phyloP scores from a whole-genome alignment of 2,113 vertebrate species.

The Gallinago media region DNA sequence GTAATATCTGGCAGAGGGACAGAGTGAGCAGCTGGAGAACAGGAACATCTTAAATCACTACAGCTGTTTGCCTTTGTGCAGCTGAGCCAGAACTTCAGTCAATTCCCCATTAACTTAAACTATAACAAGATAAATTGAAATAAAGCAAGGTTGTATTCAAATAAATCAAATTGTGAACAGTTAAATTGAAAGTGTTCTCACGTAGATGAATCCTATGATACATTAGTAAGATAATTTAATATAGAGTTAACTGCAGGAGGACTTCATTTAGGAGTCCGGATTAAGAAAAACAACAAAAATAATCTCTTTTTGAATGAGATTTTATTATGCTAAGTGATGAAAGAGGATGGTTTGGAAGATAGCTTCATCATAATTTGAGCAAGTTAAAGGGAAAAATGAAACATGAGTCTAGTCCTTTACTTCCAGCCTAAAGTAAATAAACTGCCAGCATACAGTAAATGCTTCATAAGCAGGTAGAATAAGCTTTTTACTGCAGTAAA shows the following conservation, averaged over 20 bases:
- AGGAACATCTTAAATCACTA: constrained; percentile 4
- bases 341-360: background rate
- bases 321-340: background rate
- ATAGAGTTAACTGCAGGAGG: constrained; percentile 7
- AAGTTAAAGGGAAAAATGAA: background rate
- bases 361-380: background rate
- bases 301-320: background rate
- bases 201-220: background rate
- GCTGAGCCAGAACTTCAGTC: constrained; percentile 47
- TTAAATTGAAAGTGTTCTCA: constrained; percentile 29
- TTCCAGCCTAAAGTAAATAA: background rate
- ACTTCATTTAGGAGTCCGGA: background rate
- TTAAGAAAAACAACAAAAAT: constrained; percentile 39
- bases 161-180: constrained; percentile 14
- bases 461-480: background rate
- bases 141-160: constrained; percentile 18
- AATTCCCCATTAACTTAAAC: constrained; percentile 27
- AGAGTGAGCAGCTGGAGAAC: constrained; percentile 37
- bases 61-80: constrained; percentile 38
- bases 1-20: background rate
- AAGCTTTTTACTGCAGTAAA: background rate
- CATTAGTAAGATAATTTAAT: constrained; percentile 34
- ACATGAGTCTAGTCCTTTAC: background rate
- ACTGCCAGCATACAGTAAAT: background rate
- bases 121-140: constrained; percentile 42